Conservation (phyloP, 2,113 vertebrate species). For the Amphiprion ocellaris region DNA sequence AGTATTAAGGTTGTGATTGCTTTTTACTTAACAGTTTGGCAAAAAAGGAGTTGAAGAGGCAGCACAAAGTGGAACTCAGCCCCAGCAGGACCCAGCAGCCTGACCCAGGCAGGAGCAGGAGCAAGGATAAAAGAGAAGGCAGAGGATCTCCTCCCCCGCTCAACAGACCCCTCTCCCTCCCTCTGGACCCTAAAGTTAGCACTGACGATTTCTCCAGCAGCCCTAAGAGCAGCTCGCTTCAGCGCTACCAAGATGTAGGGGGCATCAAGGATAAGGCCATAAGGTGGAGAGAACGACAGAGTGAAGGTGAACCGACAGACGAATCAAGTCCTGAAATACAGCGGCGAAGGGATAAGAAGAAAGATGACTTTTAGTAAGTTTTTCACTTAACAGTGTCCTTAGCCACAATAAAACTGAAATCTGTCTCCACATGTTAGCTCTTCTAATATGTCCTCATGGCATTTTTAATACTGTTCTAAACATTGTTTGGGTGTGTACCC, state of each 20-base stretch:
- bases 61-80: slow-evolving; percentile 86
- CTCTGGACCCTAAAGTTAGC: slow-evolving; percentile 24
- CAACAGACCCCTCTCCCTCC: slow-evolving; percentile 57
- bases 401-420: background rate
- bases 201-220: slow-evolving; percentile 60
- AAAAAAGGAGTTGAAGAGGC: slow-evolving; percentile 85
- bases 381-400: background rate
- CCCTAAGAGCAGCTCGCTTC: slow-evolving; percentile 79
- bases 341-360: background rate
- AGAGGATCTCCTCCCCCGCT: slow-evolving; percentile 41
- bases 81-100: slow-evolving; percentile 80
- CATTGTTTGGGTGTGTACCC: too few species aligned
- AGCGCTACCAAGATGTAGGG: slow-evolving; percentile 84
- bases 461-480: too few species aligned
- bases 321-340: slow-evolving; percentile 53
- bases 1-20: background rate
- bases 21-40: slow-evolving; percentile 34
- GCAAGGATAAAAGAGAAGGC: slow-evolving; percentile 52
- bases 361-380: slow-evolving; percentile 61
- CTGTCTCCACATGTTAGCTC: background rate
- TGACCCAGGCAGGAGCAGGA: slow-evolving; percentile 29
- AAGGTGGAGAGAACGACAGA: slow-evolving; percentile 87
- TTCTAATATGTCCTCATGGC: background rate
- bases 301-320: slow-evolving; percentile 64
- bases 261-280: slow-evolving; percentile 87